Base-by-base conservation (phyloP, 2,797 vertebrate genomes). In the Sebastes dallii region DNA sequence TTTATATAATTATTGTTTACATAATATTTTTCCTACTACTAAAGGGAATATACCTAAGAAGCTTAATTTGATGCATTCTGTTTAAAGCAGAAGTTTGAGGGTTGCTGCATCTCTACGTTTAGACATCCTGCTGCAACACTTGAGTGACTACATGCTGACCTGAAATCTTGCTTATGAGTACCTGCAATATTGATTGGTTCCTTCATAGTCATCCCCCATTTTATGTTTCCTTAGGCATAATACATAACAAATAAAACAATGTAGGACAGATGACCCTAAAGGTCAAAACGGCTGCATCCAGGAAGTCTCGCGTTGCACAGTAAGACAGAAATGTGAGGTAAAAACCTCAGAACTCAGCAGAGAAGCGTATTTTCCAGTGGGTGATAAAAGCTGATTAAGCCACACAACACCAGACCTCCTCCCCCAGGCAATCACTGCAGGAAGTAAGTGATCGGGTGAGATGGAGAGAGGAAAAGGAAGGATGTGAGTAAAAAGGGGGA, bases 341-440 rank as follows among this genome's bases (percentile, higher is more conserved):
- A 67, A 79, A 42, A 42, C 39, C 52, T 60, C 50, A 12, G 30
- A 71, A 70, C 29, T 30, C 24, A 29, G 72, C 46, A 29, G 42
- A 75, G 42, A 20, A 56, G 67, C 50, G 24, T 66, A 18, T 81
- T 74, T 75, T 80, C 73, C 56, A 62, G 6, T 55, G 13, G 60
- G 36, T 69, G 83, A 86, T 88, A 75, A 83, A 76, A 46, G 80
- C 79, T 90, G 55, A 88, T 92, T 83, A 77, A 61, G 84, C 82
- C 32, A 58, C 69, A 86, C 54, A 78, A 71, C 83, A 78, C 34
- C 56, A 72, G 34, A 25, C 75, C 71, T 76, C 36, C 20, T 25
- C 18, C 65, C 65, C 20, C 29, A 82, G 85, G 85, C 84, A 42
- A 14, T 68, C 58, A 55, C 82, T 85, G 64, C 81, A 92, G 87